Conservation (phyloP, 2,888 invertebrate species). For the Drosophila barbarae region DNA sequence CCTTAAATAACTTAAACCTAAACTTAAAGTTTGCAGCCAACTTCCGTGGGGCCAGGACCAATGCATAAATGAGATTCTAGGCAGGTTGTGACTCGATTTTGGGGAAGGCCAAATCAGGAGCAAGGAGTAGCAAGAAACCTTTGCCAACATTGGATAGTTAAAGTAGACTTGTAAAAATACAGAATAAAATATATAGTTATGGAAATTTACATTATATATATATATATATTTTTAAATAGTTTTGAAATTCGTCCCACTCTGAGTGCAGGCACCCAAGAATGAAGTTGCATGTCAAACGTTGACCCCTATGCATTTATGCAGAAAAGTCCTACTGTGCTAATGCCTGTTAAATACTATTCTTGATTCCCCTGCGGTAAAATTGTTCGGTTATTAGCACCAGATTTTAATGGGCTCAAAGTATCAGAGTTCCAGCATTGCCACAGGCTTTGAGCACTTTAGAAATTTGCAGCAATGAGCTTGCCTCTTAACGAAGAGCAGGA, state of each 20-base stretch:
- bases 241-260: background rate
- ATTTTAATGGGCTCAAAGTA: constrained; percentile 4
- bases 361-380: background rate
- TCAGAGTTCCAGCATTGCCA: background rate
- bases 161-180: too few species aligned
- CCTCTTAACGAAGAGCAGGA: background rate
- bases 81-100: constrained; percentile 4
- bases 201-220: too few species aligned
- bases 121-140: background rate
- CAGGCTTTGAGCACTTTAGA: background rate
- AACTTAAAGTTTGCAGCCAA: constrained; percentile 25
- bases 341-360: background rate
- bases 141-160: background rate
- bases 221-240: too few species aligned
- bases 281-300: background rate
- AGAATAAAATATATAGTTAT: too few species aligned
- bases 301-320: constrained; percentile 1
- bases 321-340: background rate
- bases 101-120: background rate
- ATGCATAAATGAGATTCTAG: constrained; percentile 16
- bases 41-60: constrained; percentile 6
- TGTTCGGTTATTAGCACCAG: constrained; percentile 10
- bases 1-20: constrained; percentile 30
- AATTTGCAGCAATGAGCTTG: background rate
- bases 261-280: background rate